phyloP scores from a whole-genome alignment of 2,888 invertebrate species.

The Lymantria monacha region DNA sequence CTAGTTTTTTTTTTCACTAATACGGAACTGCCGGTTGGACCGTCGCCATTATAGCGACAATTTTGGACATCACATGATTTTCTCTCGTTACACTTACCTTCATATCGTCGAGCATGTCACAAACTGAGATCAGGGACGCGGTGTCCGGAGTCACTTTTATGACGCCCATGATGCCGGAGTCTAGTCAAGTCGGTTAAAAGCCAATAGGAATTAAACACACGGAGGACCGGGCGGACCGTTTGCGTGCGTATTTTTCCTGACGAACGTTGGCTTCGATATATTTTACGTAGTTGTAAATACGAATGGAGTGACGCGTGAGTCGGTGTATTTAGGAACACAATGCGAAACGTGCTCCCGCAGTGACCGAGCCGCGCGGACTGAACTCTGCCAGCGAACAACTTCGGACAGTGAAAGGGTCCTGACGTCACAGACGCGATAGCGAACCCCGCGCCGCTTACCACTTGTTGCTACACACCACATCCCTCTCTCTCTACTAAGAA shows the following conservation, averaged over 20 bases:
- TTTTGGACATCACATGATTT: slow-evolving; percentile 48
- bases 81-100: slow-evolving; percentile 58
- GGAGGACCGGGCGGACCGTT: slow-evolving; percentile 62
- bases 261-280: slow-evolving; percentile 43
- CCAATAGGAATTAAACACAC: slow-evolving; percentile 47
- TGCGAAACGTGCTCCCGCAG: slow-evolving; percentile 69
- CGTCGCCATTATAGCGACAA: slow-evolving; percentile 36
- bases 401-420: slow-evolving; percentile 78
- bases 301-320: slow-evolving; percentile 66
- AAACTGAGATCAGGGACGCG: slow-evolving; percentile 68
- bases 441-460: slow-evolving; percentile 44
- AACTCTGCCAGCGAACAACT: slow-evolving; percentile 43
- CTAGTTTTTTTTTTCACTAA: slow-evolving; percentile 43
- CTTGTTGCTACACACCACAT: slow-evolving; percentile 71
- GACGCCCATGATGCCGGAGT: slow-evolving; percentile 60
- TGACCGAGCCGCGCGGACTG: slow-evolving; percentile 81
- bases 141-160: slow-evolving; percentile 74
- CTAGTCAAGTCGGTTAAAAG: slow-evolving; percentile 16
- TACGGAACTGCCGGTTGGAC: slow-evolving; percentile 51
- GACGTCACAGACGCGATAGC: slow-evolving; percentile 83
- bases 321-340: slow-evolving; percentile 59
- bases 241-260: slow-evolving; percentile 52
- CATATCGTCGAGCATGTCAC: slow-evolving; percentile 78
- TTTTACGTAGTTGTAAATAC: slow-evolving; percentile 37
- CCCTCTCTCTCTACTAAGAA: slow-evolving; percentile 40